phyloP scores from a whole-genome alignment of 2,113 vertebrate species.

The Phasianus colchicus region DNA sequence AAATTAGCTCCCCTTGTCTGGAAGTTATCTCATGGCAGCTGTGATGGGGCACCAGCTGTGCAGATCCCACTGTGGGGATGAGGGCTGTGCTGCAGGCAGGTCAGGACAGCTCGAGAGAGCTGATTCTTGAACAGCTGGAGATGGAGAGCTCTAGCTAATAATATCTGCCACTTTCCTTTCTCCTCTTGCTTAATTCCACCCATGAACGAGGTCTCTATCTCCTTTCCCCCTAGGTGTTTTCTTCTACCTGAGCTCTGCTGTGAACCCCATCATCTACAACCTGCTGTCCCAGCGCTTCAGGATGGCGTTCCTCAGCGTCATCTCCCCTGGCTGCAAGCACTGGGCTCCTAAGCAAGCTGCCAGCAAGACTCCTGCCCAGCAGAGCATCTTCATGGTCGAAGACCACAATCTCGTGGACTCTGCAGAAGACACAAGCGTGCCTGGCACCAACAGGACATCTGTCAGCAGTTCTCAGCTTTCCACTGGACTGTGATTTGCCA shows the following conservation, averaged over 20 bases:
- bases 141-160: background rate
- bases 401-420: conserved; percentile 65
- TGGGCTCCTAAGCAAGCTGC: conserved; percentile 6
- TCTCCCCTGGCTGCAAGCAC: conserved; percentile 66
- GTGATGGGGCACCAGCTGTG: conserved; percentile 21
- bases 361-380: conserved; percentile 21
- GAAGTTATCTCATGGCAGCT: conserved; percentile 24
- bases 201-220: background rate
- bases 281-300: conserved; percentile 80
- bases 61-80: background rate
- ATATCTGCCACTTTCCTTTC: background rate
- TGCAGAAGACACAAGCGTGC: conserved; percentile 61
- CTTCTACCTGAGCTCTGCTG: conserved; percentile 84
- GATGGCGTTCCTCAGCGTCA: conserved; percentile 73
- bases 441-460: conserved; percentile 58
- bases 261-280: conserved; percentile 84
- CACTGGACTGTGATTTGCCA: conserved; percentile 30
- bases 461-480: conserved; percentile 64
- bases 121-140: background rate
- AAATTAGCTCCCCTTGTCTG: conserved; percentile 12
- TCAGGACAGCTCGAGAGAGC: background rate
- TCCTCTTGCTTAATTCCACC: background rate
- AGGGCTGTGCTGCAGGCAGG: conserved; percentile 24
- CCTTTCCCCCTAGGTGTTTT: conserved; percentile 70
- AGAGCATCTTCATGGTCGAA: conserved; percentile 51